A percentile compares a stretch with the other conserved stretches of the same genome.
phyloP scores from a whole-genome alignment of 1,140 invertebrate genomes.

The Drosophila tani region DNA sequence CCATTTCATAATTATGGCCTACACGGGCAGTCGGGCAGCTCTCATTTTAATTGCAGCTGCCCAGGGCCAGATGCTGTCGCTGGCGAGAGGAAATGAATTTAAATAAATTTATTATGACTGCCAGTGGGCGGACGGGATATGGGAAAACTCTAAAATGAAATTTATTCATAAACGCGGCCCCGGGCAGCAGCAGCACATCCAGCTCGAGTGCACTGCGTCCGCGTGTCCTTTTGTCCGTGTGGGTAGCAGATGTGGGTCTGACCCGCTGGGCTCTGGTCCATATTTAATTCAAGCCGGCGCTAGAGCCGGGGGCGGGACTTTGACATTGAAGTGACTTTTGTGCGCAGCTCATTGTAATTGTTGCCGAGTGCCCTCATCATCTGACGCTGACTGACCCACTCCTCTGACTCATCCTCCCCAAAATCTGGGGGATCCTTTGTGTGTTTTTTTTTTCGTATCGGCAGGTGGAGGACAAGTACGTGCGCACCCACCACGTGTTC shows the following conservation, averaged over 20 bases:
- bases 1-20: slow-evolving; percentile 81
- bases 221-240: slow-evolving; percentile 20
- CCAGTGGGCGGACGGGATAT: slow-evolving; percentile 43
- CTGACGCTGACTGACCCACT: neutral
- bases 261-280: slow-evolving; percentile 47
- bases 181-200: slow-evolving; percentile 27
- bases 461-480: slow-evolving; percentile 83
- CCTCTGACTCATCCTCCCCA: slow-evolving; percentile 21
- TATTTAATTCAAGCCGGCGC: slow-evolving; percentile 62
- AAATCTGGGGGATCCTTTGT: slow-evolving; percentile 12
- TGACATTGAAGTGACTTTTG: slow-evolving; percentile 78
- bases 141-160: slow-evolving; percentile 81
- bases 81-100: slow-evolving; percentile 72
- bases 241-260: slow-evolving; percentile 34
- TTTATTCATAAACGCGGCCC: slow-evolving; percentile 78
- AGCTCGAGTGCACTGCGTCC: slow-evolving; percentile 13
- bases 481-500: slow-evolving; percentile 82
- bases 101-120: slow-evolving; percentile 83
- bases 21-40: slow-evolving; percentile 65
- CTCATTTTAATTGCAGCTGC: slow-evolving; percentile 74
- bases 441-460: slow-evolving; percentile 1
- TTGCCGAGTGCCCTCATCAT: slow-evolving; percentile 22
- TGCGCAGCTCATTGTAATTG: slow-evolving; percentile 42
- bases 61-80: slow-evolving; percentile 44
- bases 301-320: slow-evolving; percentile 11